Evolutionary conservation across 2,113 vertebrate genomes (phyloP), one percentile per base, ranked within the genome.

Genomic region (Halcyon malimbica): DNA sequence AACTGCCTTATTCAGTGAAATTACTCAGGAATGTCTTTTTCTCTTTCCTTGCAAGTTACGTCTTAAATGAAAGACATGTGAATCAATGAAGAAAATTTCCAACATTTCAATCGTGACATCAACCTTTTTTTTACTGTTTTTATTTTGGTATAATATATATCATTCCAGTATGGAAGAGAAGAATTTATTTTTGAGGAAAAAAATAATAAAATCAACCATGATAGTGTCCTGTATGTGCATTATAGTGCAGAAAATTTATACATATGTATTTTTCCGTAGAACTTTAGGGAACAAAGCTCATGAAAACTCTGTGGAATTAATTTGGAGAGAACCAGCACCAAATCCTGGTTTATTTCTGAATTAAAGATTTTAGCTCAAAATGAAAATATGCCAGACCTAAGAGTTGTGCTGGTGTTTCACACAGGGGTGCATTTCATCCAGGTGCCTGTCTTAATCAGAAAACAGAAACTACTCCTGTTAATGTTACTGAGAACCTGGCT

Each of bases 121-220:
- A 35, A 6, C 2, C 1, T 21, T 60, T 46, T 76, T 16, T 44
- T 7, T 15, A 20, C 2, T 54, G 3, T 69, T 71, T 91, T 71
- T 16, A 29, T 84, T 96, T 96, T 97, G 92, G 75, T 93, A 97
- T 94, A 93, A 94, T 91, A 90, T 79, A 74, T 80, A 89, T 85
- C 24, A 94, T 92, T 76, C 39, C 70, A 62, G 53, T 16, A 60
- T 13, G 11, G 14, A 87, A 65, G 8, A 54, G 90, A 92, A 63
- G 0, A 0, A 23, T 67, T 80, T 74, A 0, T 65, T 94, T 91
- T 67, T 13, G 5, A 86, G 33, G 79, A 83, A 87, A 78, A 35
- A 51, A 51, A 6, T 25, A 51, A 51, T 51, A 25, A 33, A 39
- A 56, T 17, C 5, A 42, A 1, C 46, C 42, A 2, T 59, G 15